phyloP scores from a whole-genome alignment of 2,113 vertebrate species.

The Hymenochirus boettgeri region DNA sequence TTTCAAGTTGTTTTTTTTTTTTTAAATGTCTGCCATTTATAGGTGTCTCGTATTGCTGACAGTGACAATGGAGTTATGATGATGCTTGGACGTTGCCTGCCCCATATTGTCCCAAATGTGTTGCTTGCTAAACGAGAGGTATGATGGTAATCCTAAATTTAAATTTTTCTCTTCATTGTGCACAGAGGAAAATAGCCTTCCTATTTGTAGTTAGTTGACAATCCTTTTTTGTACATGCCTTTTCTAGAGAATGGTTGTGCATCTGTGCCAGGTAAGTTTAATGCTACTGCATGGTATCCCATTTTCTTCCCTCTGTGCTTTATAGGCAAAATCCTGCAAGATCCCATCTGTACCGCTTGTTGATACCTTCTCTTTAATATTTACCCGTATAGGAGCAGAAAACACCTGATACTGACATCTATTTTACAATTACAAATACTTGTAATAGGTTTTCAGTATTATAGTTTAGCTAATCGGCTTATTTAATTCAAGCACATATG shows the following conservation, averaged over 20 bases:
- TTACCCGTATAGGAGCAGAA: background rate
- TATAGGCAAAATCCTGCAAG: conserved; percentile 54
- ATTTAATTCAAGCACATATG: background rate
- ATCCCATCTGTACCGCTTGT: background rate
- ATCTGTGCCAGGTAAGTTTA: conserved; percentile 96
- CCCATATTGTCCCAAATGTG: conserved; percentile 96
- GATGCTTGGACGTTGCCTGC: conserved; percentile 95
- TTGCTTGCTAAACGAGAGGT: conserved; percentile 97
- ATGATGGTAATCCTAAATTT: conserved; percentile 35
- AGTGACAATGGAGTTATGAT: conserved; percentile 92
- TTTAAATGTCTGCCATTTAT: too few species aligned
- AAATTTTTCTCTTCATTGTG: conserved; percentile 22
- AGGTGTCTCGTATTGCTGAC: conserved; percentile 96
- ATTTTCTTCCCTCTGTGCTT: conserved; percentile 51
- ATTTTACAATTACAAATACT: too few species aligned
- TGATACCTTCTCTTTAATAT: background rate
- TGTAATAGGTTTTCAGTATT: too few species aligned
- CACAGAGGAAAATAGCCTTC: conserved; percentile 28
- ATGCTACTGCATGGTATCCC: conserved; percentile 71
- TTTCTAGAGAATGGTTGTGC: conserved; percentile 97
- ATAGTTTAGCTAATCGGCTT: background rate
- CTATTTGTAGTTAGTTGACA: conserved; percentile 60
- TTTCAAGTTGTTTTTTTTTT: too few species aligned
- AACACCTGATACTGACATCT: too few species aligned
- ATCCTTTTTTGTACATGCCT: conserved; percentile 92